Evolutionary conservation across 2,888 invertebrate genomes (phyloP).

Genomic region (Agrilus cyanescens): DNA sequence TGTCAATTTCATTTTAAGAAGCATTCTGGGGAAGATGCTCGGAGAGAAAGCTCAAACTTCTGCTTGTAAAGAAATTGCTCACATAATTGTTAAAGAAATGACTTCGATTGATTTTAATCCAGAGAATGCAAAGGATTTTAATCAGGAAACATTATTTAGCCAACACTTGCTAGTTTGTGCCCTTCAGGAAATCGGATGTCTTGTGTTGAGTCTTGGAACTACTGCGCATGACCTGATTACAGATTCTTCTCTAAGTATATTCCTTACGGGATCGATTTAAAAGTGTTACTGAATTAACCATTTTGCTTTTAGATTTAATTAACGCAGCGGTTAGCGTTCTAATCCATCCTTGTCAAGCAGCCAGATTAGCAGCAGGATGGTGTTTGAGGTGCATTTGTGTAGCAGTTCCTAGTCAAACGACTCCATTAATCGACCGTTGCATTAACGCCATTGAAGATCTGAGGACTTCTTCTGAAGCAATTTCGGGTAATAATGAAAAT

Average conservation of each 20-base stretch:
- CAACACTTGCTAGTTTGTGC: slow-evolving; percentile 89
- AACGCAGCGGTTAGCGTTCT: slow-evolving; percentile 74
- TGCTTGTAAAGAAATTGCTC: slow-evolving; percentile 88
- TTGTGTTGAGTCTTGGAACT: slow-evolving; percentile 86
- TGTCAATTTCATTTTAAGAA: slow-evolving; percentile 86
- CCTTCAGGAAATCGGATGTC: slow-evolving; percentile 82
- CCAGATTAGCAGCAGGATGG: slow-evolving; percentile 90
- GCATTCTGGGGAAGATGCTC: slow-evolving; percentile 84
- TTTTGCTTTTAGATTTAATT: slow-evolving; percentile 44
- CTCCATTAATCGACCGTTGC: slow-evolving; percentile 84
- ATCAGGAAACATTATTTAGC: slow-evolving; percentile 81
- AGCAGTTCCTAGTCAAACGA: slow-evolving; percentile 88
- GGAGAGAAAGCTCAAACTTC: slow-evolving; percentile 95
- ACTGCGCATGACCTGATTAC: slow-evolving; percentile 82
- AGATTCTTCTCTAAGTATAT: slow-evolving; percentile 70
- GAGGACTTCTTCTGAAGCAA: slow-evolving; percentile 79
- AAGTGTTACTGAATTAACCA: neutral
- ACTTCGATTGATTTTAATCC: slow-evolving; percentile 88
- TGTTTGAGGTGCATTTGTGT: slow-evolving; percentile 84
- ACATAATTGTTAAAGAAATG: slow-evolving; percentile 88
- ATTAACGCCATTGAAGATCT: slow-evolving; percentile 80
- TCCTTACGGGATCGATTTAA: slow-evolving; percentile 2
- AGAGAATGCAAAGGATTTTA: slow-evolving; percentile 83
- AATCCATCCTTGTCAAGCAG: slow-evolving; percentile 89
- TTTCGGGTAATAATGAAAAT: slow-evolving; percentile 42